Evolutionary conservation across 2,113 vertebrate species (phyloP).

Genomic region (Tachycineta bicolor): DNA sequence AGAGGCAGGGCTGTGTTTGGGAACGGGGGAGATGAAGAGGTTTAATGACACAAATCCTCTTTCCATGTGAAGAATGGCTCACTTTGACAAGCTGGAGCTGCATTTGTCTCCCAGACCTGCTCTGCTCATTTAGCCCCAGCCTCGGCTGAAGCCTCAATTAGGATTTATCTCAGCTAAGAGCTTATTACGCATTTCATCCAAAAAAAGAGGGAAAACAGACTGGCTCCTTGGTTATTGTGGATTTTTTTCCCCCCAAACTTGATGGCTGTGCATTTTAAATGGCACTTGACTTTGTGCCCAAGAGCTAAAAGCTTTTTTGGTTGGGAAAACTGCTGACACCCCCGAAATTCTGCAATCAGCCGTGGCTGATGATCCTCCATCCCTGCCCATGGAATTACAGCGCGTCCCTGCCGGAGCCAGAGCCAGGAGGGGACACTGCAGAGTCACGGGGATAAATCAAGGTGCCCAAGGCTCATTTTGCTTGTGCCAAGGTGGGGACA

Average conservation of each 20-base stretch:
- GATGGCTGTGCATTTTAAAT: slow-evolving; percentile 25
- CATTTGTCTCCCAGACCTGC: slow-evolving; percentile 26
- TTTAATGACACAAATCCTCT: background rate
- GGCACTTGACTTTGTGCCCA: slow-evolving; percentile 42
- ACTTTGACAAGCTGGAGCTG: background rate
- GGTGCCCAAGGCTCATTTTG: background rate
- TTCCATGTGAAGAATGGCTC: background rate
- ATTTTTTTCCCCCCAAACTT: background rate
- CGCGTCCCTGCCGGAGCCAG: rapidly evolving
- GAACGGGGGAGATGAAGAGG: background rate
- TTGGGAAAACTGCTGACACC: background rate
- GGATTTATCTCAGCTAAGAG: slow-evolving; percentile 46
- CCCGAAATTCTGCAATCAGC: background rate
- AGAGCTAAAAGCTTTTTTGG: slow-evolving; percentile 66
- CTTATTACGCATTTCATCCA: slow-evolving; percentile 5
- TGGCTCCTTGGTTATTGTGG: background rate
- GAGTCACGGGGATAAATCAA: background rate
- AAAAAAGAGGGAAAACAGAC: background rate
- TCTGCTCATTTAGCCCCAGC: slow-evolving; percentile 41
- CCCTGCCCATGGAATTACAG: background rate
- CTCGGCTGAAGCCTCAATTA: slow-evolving; percentile 38
- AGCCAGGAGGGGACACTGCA: background rate
- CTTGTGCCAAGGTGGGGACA: rapidly evolving
- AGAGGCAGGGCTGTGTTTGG: background rate
- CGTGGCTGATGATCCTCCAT: background rate